Evolutionary conservation across 2,888 invertebrate species (phyloP).

Genomic region (Caenorhabditis drosophilae): DNA sequence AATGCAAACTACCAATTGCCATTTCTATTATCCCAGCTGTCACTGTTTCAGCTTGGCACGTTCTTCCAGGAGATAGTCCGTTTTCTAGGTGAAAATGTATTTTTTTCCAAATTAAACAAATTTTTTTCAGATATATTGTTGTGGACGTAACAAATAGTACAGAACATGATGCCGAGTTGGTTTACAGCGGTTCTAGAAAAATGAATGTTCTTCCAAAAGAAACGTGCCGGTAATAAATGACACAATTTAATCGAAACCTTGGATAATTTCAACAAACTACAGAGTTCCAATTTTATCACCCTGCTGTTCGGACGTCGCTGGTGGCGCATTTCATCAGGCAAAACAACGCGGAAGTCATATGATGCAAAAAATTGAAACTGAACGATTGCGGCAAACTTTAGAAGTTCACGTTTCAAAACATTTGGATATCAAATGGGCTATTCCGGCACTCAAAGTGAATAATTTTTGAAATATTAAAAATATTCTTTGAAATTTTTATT

Average conservation of each 20-base stretch:
- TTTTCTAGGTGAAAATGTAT: conserved; percentile 40
- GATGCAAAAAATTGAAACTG: conserved; percentile 66
- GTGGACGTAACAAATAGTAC: conserved; percentile 66
- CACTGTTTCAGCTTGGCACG: conserved; percentile 67
- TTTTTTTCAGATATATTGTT: conserved; percentile 56
- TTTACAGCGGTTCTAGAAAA: conserved; percentile 50
- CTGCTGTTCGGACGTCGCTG: conserved; percentile 66
- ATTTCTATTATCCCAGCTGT: conserved; percentile 66
- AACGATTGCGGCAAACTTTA: conserved; percentile 53
- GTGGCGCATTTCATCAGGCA: conserved; percentile 60
- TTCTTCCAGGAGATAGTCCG: conserved; percentile 60
- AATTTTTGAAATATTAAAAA: no score
- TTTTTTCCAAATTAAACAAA: neutral
- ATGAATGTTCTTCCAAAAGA: conserved; percentile 66
- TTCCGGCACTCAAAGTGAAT: conserved; percentile 55
- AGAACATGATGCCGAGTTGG: conserved; percentile 66
- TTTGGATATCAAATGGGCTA: conserved; percentile 65
- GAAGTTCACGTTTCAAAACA: conserved; percentile 64
- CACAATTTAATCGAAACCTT: neutral
- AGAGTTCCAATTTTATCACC: conserved; percentile 67
- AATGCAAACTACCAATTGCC: conserved; percentile 57
- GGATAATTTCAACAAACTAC: conserved; percentile 1
- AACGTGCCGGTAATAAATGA: conserved; percentile 57
- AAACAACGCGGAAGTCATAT: conserved; percentile 61
- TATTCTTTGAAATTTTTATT: no score